These are phyloP conservation scores for Emberiza fucata DNA, from an alignment of 2,113 vertebrate genomes.

Conservation along the genomic window DNA sequence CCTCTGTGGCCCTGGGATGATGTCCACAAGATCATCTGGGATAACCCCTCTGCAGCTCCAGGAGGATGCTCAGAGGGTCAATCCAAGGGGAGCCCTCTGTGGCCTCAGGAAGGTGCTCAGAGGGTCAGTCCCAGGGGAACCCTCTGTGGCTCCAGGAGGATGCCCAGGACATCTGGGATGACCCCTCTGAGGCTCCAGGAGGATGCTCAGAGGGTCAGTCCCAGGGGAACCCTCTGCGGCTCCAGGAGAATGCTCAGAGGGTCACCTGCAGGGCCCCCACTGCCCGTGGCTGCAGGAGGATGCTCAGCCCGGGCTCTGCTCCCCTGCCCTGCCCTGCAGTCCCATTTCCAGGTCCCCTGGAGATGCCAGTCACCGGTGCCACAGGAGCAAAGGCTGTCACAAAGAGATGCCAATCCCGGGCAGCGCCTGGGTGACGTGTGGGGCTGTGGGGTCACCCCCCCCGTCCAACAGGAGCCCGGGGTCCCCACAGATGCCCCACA, in stretches of 20 bases:
- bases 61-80: background rate
- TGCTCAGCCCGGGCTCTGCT: background rate
- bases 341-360: background rate
- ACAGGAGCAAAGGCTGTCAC: background rate
- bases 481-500: accelerated
- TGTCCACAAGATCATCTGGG: too few species aligned
- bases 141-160: too few species aligned
- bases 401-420: background rate
- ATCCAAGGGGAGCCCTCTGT: too few species aligned
- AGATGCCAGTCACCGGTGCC: background rate
- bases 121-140: too few species aligned
- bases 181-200: too few species aligned
- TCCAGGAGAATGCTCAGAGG: too few species aligned
- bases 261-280: background rate
- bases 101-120: background rate
- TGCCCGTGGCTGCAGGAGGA: background rate
- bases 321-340: accelerated
- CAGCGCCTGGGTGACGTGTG: accelerated
- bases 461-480: background rate
- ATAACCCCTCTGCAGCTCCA: background rate
- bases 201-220: too few species aligned
- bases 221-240: too few species aligned
- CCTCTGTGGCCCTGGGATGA: too few species aligned
- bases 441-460: background rate
- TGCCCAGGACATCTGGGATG: too few species aligned